Conservation (phyloP, 2,797 vertebrate genomes). For the Morus bassanus region DNA sequence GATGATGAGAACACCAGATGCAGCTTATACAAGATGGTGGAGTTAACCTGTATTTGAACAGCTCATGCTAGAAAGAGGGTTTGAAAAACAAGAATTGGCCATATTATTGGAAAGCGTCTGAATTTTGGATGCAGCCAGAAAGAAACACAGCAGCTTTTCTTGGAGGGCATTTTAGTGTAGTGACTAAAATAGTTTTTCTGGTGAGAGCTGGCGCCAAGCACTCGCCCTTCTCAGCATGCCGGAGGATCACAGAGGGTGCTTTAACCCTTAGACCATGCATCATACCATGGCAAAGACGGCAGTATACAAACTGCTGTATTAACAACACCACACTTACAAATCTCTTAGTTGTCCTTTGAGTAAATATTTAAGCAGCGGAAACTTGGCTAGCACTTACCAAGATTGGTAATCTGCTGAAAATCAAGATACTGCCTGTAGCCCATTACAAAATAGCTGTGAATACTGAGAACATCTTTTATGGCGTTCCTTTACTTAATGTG, state of each 20-base stretch:
- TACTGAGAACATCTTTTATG: background rate
- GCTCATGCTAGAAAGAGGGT: rapidly evolving
- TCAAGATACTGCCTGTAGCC: conserved; percentile 1
- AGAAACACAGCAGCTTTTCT: background rate
- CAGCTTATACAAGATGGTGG: background rate
- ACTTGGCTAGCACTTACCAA: background rate
- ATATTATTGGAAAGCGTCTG: background rate
- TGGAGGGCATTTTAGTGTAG: background rate
- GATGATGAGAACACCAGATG: background rate
- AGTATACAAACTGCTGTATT: background rate
- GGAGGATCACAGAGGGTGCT: background rate
- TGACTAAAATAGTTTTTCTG: background rate
- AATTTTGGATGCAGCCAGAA: background rate
- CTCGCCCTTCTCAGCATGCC: rapidly evolving
- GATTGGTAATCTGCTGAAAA: conserved; percentile 15
- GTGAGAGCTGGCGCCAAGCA: background rate
- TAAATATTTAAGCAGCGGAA: conserved; percentile 19
- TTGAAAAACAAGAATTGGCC: background rate
- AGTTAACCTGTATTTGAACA: background rate
- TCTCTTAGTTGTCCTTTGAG: background rate
- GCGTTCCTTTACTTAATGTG: conserved; percentile 9
- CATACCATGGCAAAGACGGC: background rate
- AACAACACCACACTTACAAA: background rate
- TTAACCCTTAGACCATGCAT: background rate
- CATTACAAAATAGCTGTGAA: conserved; percentile 25